Base-by-base conservation (phyloP, 1,140 invertebrate species). In the Centruroides sculpturatus region DNA sequence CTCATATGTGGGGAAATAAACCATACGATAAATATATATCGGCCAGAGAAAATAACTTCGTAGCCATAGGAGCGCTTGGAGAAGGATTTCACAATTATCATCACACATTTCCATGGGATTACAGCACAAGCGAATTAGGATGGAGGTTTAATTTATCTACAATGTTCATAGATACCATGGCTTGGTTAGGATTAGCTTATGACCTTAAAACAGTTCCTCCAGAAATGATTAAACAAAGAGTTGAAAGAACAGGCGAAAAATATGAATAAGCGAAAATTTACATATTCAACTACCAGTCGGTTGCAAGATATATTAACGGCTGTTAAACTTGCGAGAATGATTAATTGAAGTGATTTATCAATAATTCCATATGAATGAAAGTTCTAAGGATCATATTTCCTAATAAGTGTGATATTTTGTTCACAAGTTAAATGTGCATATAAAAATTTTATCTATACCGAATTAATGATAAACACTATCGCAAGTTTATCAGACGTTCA, bases 1-100 rank as follows among this genome's bases (percentile, higher is more conserved):
- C 93, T 3, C 94, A 98, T 75, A 80, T 92, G 68, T 93, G 86
- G 77, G 95, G 95, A 55, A 80, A 82, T 61, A 85, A 83, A 69
- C 93, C 94, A 0, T 98, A 97, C 71, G 93, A 98, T 74, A 52
- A 53, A 74, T n/a, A 68, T 35, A 80, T 81, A 59, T 75, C 73
- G 58, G 77, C 80, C 3, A 70, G 71, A 4, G 77, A 81, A 66
- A 80, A 79, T 66, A 41, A 69, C 1, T 63, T 71, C 23, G 78
- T 80, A 5, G 70, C 76, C 0, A 68, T 78, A 23, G 64, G 75
- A 47, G 73, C 79, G 4, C 67, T 75, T 6, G 80, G 80, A 41
- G 77, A 79, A 68, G 78, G 78, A 13, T 78, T 75, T 59, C 78
- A 79, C 67, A 79, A 79, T 68, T 81, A 77, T 68, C 79, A 81